These are phyloP conservation scores for Teleopsis dalmanni DNA, from an alignment of 1,140 invertebrate genomes.

Conservation along the genomic window DNA sequence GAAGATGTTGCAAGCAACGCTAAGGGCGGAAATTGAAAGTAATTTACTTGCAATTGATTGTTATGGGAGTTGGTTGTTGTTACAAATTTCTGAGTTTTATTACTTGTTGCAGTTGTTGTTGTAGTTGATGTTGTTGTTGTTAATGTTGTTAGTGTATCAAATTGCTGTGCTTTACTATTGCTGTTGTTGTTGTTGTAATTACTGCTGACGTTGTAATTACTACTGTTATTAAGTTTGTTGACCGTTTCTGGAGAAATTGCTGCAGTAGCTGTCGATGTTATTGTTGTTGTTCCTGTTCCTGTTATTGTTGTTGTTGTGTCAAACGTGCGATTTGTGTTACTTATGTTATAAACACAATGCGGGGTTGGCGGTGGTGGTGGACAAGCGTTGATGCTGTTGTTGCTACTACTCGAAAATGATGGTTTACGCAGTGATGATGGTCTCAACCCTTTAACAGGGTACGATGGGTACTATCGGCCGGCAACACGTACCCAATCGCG, in stretches of 20 bases:
- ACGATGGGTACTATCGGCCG: slow-evolving; percentile 45
- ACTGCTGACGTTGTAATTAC: slow-evolving; percentile 16
- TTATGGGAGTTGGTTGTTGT: slow-evolving; percentile 21
- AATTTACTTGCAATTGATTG: slow-evolving; percentile 36
- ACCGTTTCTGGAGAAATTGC: slow-evolving; percentile 10
- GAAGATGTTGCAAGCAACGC: slow-evolving; percentile 21
- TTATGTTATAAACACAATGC: slow-evolving; percentile 14
- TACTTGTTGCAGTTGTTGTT: background rate
- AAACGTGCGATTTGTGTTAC: background rate
- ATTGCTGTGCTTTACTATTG: background rate
- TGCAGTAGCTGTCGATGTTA: background rate
- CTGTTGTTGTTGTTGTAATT: slow-evolving; percentile 14
- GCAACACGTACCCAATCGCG: slow-evolving; percentile 45
- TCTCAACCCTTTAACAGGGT: slow-evolving; percentile 44
- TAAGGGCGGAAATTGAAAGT: slow-evolving; percentile 34
- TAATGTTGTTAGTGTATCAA: slow-evolving; percentile 11
- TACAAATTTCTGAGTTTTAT: background rate
- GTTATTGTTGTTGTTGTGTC: slow-evolving; percentile 2
- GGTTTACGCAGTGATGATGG: slow-evolving; percentile 43
- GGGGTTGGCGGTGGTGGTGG: slow-evolving; percentile 40
- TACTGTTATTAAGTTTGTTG: slow-evolving; percentile 16
- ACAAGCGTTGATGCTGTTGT: slow-evolving; percentile 38
- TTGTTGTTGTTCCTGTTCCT: background rate
- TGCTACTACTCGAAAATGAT: slow-evolving; percentile 36
- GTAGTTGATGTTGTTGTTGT: background rate